A percentile compares a stretch with the other conserved stretches of the same genome.
phyloP scores from a whole-genome alignment of 1,140 invertebrate genomes.

The Micrasema longulum region DNA sequence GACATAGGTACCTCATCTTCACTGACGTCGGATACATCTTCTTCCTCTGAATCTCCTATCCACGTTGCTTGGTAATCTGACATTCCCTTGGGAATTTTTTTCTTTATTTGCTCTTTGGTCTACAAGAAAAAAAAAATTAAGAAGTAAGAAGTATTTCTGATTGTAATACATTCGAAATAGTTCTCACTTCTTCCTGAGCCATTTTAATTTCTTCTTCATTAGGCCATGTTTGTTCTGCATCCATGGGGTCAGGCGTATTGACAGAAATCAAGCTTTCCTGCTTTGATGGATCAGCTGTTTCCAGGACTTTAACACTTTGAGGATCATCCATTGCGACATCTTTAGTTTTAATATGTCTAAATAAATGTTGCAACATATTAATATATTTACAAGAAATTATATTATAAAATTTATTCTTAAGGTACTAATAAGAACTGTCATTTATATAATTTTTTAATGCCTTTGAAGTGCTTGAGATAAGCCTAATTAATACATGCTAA shows the following conservation, averaged over 20 bases:
- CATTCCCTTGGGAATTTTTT: constrained; percentile 92
- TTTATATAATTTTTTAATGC: too few relatives aligned
- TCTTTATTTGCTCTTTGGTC: constrained; percentile 75
- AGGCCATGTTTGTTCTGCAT: constrained; percentile 96
- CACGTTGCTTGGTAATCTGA: constrained; percentile 97
- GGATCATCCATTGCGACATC: constrained; percentile 58
- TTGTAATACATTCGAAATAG: background rate
- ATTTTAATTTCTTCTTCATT: constrained; percentile 89
- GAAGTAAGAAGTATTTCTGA: background rate
- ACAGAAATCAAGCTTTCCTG: constrained; percentile 85
- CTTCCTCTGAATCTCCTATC: constrained; percentile 77
- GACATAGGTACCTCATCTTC: constrained; percentile 59
- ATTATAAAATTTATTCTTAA: too few relatives aligned
- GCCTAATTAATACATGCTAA: too few relatives aligned
- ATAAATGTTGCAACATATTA: background rate
- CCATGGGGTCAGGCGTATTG: constrained; percentile 90
- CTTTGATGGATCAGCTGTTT: constrained; percentile 74
- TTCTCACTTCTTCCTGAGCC: constrained; percentile 70
- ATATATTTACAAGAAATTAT: too few relatives aligned
- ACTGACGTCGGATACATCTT: constrained; percentile 62
- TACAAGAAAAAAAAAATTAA: constrained; percentile 45
- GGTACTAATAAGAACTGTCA: too few relatives aligned
- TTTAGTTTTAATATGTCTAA: constrained; percentile 53
- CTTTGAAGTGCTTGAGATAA: too few relatives aligned
- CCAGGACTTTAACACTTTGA: constrained; percentile 67